phyloP scores from a whole-genome alignment of 2,113 vertebrate genomes.

The Apteryx owenii region DNA sequence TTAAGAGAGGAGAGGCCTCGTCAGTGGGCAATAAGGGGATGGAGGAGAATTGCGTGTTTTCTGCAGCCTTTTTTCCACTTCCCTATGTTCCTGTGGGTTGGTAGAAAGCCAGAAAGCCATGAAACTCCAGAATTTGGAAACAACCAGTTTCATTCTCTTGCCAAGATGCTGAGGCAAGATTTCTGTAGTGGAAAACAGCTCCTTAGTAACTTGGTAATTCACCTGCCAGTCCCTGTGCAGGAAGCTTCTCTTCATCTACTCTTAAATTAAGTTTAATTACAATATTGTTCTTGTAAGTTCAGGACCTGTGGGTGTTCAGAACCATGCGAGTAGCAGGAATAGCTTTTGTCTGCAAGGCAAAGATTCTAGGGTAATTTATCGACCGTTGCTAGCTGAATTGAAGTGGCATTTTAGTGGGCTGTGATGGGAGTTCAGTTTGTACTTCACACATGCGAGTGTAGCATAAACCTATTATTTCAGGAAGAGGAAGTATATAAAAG shows the following conservation, averaged over 20 bases:
- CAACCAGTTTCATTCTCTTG: background rate
- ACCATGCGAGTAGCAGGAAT: background rate
- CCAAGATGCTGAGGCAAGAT: background rate
- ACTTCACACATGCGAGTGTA: background rate
- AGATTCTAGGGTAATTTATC: background rate
- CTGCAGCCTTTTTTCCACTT: background rate
- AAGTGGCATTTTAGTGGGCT: background rate
- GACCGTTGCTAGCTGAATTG: background rate
- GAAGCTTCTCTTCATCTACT: background rate
- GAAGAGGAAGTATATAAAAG: background rate
- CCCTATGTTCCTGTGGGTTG: background rate
- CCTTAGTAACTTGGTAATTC: background rate
- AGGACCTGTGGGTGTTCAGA: background rate
- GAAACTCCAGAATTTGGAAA: background rate
- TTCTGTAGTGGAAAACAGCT: background rate
- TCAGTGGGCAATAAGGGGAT: background rate
- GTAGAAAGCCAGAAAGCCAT: background rate
- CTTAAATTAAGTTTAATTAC: background rate
- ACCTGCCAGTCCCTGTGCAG: background rate
- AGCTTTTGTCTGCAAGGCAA: slow-evolving; percentile 4
- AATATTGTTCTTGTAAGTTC: slow-evolving; percentile 24
- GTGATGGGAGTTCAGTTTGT: background rate
- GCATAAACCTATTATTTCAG: background rate
- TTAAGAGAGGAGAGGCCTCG: background rate
- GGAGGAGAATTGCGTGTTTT: background rate